A percentile compares a stretch with the other conserved stretches of the same genome.
phyloP scores from a whole-genome alignment of 2,888 invertebrate genomes.

The Siphlonurus alternatus region DNA sequence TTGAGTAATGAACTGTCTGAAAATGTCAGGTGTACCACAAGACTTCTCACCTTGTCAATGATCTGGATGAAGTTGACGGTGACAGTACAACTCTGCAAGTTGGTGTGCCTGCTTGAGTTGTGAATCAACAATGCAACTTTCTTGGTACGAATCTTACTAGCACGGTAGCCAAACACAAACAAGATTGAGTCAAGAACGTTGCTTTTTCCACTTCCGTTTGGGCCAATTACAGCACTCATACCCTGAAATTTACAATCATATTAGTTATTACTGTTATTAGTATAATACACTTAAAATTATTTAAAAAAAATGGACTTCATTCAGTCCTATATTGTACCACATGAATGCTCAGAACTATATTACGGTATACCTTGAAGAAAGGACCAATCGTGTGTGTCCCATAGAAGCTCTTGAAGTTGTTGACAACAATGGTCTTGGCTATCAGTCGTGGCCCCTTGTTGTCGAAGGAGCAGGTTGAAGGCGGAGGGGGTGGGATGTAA shows the following conservation, averaged over 20 bases:
- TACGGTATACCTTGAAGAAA: conserved; percentile 96
- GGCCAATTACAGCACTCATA: conserved; percentile 92
- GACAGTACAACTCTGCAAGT: conserved; percentile 66
- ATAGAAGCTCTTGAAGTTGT: conserved; percentile 95
- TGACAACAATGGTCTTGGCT: conserved; percentile 77
- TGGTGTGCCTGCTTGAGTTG: conserved; percentile 61
- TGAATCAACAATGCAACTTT: conserved; percentile 88
- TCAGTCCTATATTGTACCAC: neutral
- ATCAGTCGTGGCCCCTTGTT: conserved; percentile 68
- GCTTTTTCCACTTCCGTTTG: conserved; percentile 98
- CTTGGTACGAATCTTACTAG: conserved; percentile 88
- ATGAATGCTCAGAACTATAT: too few relatives aligned
- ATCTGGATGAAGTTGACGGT: conserved; percentile 76
- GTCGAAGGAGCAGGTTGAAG: conserved; percentile 51
- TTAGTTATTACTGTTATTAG: too few relatives aligned
- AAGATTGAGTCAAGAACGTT: conserved; percentile 98
- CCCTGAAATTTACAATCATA: conserved; percentile 40
- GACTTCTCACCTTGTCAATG: conserved; percentile 46
- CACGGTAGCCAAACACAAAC: conserved; percentile 96
- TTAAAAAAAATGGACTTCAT: conserved; percentile 2
- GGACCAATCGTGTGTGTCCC: conserved; percentile 72
- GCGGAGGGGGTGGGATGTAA: conserved; percentile 48
- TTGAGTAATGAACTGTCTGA: neutral
- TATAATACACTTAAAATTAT: conserved; percentile 3
- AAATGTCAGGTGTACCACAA: neutral